These are phyloP conservation scores for Picathartes gymnocephalus DNA, from an alignment of 2,113 vertebrate species.

Conservation along the genomic window DNA sequence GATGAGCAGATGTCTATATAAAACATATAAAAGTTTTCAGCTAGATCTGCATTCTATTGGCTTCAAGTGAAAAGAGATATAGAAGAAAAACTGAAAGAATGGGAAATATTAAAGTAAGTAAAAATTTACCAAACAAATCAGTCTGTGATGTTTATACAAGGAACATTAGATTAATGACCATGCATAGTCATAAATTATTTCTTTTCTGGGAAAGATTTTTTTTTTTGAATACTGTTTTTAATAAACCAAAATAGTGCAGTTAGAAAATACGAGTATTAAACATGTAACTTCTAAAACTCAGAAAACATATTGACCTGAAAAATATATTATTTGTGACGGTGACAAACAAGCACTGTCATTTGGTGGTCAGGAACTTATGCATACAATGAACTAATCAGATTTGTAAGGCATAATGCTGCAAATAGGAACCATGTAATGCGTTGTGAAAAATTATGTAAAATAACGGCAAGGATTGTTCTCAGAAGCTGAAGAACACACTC, in stretches of 20 bases:
- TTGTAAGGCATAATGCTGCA: not conserved
- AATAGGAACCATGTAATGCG: not conserved
- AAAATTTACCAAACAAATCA: not conserved
- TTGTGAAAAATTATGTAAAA: not conserved
- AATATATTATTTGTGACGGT: not conserved
- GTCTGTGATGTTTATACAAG: not conserved
- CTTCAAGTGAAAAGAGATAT: not conserved
- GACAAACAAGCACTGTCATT: not conserved
- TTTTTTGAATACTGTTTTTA: not conserved
- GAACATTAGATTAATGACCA: not conserved
- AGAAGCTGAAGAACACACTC: not conserved
- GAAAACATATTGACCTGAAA: not conserved
- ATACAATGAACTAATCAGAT: not conserved
- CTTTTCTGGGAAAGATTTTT: not conserved
- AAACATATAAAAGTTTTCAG: not conserved
- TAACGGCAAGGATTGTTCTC: not conserved
- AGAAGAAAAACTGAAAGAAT: not conserved
- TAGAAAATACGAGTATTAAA: not conserved
- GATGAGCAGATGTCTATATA: not conserved
- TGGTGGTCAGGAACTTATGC: not conserved
- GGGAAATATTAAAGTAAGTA: not conserved
- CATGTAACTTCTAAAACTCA: not conserved
- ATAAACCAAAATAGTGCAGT: not conserved
- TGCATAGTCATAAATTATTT: not conserved
- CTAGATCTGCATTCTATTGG: not conserved